phyloP scores from a whole-genome alignment of 2,797 vertebrate genomes.

The Coccyzus lansbergi region DNA sequence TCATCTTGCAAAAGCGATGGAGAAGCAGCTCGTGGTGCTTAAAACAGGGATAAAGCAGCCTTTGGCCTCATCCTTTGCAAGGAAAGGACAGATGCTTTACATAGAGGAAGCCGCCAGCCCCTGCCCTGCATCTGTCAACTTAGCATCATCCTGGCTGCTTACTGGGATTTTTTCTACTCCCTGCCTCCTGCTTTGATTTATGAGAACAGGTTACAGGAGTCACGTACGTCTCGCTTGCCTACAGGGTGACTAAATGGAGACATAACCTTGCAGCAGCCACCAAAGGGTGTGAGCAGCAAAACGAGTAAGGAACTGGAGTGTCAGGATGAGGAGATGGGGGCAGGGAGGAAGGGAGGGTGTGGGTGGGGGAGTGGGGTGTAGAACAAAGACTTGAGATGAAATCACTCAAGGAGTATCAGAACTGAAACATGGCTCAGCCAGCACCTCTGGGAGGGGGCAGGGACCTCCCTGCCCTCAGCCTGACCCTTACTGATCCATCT shows the following conservation, averaged over 20 bases:
- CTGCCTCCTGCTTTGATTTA: slow-evolving; percentile 14
- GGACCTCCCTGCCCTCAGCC: background rate
- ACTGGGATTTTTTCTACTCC: background rate
- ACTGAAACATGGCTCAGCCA: background rate
- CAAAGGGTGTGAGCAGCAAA: background rate
- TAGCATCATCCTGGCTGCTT: background rate
- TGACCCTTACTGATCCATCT: background rate
- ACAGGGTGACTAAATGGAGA: background rate
- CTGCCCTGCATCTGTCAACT: background rate
- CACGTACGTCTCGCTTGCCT: background rate
- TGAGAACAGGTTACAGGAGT: slow-evolving; percentile 13
- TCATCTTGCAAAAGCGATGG: background rate
- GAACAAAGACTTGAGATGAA: background rate
- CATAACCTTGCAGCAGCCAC: background rate
- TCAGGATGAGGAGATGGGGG: background rate
- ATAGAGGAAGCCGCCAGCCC: background rate
- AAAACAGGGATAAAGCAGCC: background rate
- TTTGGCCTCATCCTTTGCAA: background rate
- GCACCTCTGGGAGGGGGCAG: background rate
- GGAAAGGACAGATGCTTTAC: background rate
- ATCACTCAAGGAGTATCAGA: background rate
- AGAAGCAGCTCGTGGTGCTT: background rate
- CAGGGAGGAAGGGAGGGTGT: background rate
- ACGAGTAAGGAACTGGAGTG: background rate
- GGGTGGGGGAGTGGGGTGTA: accelerated